Evolutionary conservation across 2,888 invertebrate genomes (phyloP).

Genomic region (Cheilosia pagana): DNA sequence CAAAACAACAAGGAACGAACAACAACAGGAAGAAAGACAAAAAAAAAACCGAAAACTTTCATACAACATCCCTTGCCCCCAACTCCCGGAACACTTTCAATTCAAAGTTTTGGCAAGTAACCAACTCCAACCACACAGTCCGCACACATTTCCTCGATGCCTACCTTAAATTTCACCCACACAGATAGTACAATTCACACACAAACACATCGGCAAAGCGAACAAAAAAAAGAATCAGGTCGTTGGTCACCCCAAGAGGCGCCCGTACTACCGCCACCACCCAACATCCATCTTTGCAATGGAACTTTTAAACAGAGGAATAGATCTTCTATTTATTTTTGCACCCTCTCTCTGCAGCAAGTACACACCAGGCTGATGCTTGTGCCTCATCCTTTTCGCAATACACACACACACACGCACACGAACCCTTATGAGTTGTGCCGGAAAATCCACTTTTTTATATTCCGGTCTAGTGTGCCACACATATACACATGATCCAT

Average conservation of each 20-base stretch:
- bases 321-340: slow-evolving; percentile 75
- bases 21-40: slow-evolving; percentile 14
- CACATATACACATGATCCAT: slow-evolving; percentile 48
- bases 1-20: slow-evolving; percentile 48
- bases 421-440: slow-evolving; percentile 42
- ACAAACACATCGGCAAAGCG: slow-evolving; percentile 10
- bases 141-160: slow-evolving; percentile 60
- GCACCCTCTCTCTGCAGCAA: slow-evolving; percentile 65
- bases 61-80: slow-evolving; percentile 54
- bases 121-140: slow-evolving; percentile 71
- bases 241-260: slow-evolving; percentile 70
- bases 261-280: slow-evolving; percentile 56
- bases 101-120: slow-evolving; percentile 75
- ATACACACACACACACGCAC: slow-evolving; percentile 52
- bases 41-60: slow-evolving; percentile 66
- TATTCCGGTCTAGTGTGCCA: slow-evolving; percentile 44
- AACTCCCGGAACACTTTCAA: slow-evolving; percentile 68
- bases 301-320: slow-evolving; percentile 74
- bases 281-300: slow-evolving; percentile 69
- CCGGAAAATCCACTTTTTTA: slow-evolving; percentile 69
- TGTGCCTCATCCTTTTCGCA: slow-evolving; percentile 28
- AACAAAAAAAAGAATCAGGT: slow-evolving; percentile 37
- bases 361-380: slow-evolving; percentile 30
- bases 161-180: slow-evolving; percentile 64
- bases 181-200: slow-evolving; percentile 29